Percentiles rank a stretch among this genome's conserved stretches.
Evolutionary conservation across 1,140 invertebrate species (phyloP).

Genomic region (Drosophila ogumai): DNA sequence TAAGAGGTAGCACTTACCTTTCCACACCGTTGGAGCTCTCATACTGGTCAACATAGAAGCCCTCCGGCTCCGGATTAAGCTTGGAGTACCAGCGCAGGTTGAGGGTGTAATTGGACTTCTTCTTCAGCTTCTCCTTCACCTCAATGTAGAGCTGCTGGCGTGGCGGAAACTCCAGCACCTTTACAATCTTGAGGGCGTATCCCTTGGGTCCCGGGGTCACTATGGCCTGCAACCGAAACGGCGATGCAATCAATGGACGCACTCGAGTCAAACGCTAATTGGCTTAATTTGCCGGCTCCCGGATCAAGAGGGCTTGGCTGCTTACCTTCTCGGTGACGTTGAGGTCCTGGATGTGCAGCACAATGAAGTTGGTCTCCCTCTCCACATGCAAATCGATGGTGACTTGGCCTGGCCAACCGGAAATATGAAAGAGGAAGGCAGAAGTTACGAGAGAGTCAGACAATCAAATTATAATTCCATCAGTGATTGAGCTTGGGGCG

Average conservation of each 20-base stretch:
- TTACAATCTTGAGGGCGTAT: conserved; percentile 89
- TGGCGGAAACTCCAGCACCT: conserved; percentile 91
- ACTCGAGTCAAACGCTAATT: conserved; percentile 44
- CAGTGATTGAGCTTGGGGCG: conserved; percentile 3
- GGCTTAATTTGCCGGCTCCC: conserved; percentile 34
- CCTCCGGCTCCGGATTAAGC: conserved; percentile 92
- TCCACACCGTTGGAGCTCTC: conserved; percentile 90
- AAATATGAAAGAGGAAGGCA: conserved; percentile 22
- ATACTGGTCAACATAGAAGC: conserved; percentile 97
- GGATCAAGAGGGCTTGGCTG: not conserved
- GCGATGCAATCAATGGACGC: conserved; percentile 50
- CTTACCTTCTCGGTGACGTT: conserved; percentile 93
- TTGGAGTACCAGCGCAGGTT: conserved; percentile 93
- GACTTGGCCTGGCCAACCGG: conserved; percentile 89
- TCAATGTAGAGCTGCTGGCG: conserved; percentile 95
- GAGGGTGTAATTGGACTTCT: conserved; percentile 93
- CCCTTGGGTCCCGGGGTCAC: conserved; percentile 88
- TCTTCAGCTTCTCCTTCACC: conserved; percentile 91
- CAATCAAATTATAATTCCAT: conserved; percentile 50
- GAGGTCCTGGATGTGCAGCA: conserved; percentile 95
- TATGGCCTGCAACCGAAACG: conserved; percentile 87
- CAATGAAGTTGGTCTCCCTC: conserved; percentile 94
- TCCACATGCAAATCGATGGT: conserved; percentile 93
- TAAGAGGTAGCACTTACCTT: conserved; percentile 87
- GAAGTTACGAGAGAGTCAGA: conserved; percentile 24